Base-by-base conservation (phyloP, 2,113 vertebrate genomes). In the Serilophus lunatus region DNA sequence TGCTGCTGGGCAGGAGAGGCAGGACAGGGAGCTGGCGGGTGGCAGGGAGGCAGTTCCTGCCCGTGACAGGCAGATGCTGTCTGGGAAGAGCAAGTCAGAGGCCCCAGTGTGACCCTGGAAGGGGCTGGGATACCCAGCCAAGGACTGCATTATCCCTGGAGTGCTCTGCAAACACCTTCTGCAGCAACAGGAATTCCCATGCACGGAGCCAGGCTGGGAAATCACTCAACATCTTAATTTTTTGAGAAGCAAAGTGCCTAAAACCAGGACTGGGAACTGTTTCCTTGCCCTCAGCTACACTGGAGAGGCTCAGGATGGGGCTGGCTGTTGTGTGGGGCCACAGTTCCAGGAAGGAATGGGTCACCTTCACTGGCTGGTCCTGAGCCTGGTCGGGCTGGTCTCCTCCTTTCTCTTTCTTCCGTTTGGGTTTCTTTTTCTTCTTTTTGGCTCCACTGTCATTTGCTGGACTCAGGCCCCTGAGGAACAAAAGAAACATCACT, bases 391-490 rank as follows among this genome's bases (percentile, higher is more conserved):
- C 99, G 1, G 96, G 50, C 72, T 98, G 97, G 57, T 98, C 98
- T 74, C 93, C 98, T 69, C 87, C 45, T 47, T 99, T 99, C 90
- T 99, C 99, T 98, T 99, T 99, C 98, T 99, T 99, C 97, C 98
- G 98, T 93, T 98, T 99, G 75, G 99, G 99, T 98, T 99, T 99
- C 98, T 98, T 99, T 98, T 99, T 99, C 98, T 99, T 99, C 98
- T 99, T 99, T 98, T 99, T 99, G 96, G 98, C 98, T 65, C 99
- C 99, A 4, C 98, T 98, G 95, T 99, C 99, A 68, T 99, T 99
- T 71, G 98, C 97, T 90, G 96, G 97, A 94, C 98, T 99, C 95
- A 98, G 97, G 94, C 99, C 99, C 38, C 99, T 99, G 53, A 18
- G 95, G 89, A 96, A 98, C 42, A 97, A 97, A 97, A 84, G 20